Conservation (phyloP, 2,888 invertebrate species). For the Ophion slaviceki region DNA sequence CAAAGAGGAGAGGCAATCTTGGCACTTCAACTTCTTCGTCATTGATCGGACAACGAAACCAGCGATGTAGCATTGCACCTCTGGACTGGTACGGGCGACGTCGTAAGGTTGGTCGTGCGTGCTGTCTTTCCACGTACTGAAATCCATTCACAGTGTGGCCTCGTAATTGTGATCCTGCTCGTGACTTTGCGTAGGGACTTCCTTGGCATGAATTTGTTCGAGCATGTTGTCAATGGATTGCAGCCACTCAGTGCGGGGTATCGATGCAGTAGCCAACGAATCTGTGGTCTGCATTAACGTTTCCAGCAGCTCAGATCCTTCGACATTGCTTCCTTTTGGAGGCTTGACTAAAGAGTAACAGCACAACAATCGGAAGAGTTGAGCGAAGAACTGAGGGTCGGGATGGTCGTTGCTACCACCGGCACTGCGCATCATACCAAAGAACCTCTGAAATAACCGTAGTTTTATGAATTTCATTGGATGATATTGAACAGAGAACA, state of each 20-base stretch:
- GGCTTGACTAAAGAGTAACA: constrained; percentile 9
- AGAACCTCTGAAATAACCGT: constrained; percentile 6
- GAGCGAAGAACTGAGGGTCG: constrained; percentile 6
- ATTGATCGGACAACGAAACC: constrained; percentile 11
- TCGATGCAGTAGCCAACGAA: constrained; percentile 10
- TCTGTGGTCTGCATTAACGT: constrained; percentile 17
- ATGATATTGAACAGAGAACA: neutral
- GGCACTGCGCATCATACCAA: constrained; percentile 23
- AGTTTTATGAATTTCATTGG: neutral
- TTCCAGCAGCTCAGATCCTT: neutral
- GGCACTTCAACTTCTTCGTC: neutral
- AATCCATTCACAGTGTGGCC: too few relatives aligned
- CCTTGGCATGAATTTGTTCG: neutral
- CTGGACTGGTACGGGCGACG: constrained; percentile 6
- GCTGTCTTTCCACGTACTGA: neutral
- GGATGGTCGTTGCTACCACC: constrained; percentile 31
- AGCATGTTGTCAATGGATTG: constrained; percentile 13
- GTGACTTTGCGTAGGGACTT: neutral
- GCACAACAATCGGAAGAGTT: constrained; percentile 17
- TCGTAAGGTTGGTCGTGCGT: constrained; percentile 6
- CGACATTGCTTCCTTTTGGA: constrained; percentile 4
- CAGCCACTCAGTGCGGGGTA: neutral
- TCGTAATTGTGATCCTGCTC: neutral
- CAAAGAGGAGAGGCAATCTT: neutral
- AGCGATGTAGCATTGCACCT: neutral